Conservation (phyloP, 2,113 vertebrate species). For the Polyodon spathula region DNA sequence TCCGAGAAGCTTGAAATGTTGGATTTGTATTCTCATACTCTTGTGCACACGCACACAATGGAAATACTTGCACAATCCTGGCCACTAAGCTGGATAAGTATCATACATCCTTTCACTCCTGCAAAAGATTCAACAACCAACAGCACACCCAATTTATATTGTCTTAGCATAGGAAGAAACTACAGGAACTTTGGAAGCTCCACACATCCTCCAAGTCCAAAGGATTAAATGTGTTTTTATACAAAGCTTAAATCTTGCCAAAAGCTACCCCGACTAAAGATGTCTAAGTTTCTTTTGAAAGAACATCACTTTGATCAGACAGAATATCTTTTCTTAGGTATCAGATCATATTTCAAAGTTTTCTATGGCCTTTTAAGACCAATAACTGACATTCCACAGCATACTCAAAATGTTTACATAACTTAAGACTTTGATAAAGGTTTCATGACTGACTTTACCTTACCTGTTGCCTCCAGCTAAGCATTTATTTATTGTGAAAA, state of each 20-base stretch:
- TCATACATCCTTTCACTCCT: not conserved
- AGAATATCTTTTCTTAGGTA: conserved; percentile 25
- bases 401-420: no score
- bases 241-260: conserved; percentile 54
- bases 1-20: not conserved
- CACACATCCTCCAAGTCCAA: conserved; percentile 40
- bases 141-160: conserved; percentile 31
- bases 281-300: conserved; percentile 43
- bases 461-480: no score
- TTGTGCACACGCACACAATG: no score
- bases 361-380: no score
- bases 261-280: conserved; percentile 53
- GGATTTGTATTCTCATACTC: conserved; percentile 15
- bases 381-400: no score
- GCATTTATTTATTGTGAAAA: no score
- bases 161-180: not conserved
- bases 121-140: conserved; percentile 24
- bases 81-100: no score
- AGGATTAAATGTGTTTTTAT: conserved; percentile 46
- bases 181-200: conserved; percentile 24
- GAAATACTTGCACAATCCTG: no score
- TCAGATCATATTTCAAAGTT: no score
- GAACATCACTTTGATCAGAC: conserved; percentile 43
- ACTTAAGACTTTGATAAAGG: no score
- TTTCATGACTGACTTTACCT: no score